A percentile compares a stretch with the other conserved stretches of the same genome.
These are phyloP conservation scores for Enteromius fasciolatus DNA, from an alignment of 2,797 vertebrate species.

Conservation along the genomic window DNA sequence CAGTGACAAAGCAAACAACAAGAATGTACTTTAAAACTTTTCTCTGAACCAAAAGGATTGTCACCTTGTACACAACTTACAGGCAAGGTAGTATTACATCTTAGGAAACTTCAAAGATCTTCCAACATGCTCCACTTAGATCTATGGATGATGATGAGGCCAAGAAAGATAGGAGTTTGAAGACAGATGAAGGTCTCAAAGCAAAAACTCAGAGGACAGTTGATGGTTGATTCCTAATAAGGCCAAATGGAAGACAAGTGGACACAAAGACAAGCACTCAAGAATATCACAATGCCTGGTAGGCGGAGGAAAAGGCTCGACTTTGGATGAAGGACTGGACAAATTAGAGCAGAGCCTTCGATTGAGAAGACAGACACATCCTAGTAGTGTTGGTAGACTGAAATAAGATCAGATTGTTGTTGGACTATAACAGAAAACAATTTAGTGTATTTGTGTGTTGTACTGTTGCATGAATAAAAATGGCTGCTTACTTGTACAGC, in stretches of 20 bases:
- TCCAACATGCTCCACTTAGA: slow-evolving; percentile 21
- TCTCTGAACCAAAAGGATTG: not conserved
- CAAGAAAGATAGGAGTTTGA: slow-evolving; percentile 4
- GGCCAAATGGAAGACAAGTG: slow-evolving; percentile 45
- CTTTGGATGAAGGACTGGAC: slow-evolving; percentile 38
- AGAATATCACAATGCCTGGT: slow-evolving; percentile 36
- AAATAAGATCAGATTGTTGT: not conserved
- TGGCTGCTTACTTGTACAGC: not conserved
- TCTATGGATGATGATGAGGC: not conserved
- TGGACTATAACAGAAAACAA: not conserved
- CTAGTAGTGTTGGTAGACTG: not conserved
- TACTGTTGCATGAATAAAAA: slow-evolving; percentile 5
- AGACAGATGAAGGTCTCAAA: slow-evolving; percentile 35
- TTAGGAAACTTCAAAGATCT: slow-evolving; percentile 1
- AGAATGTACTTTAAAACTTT: not conserved
- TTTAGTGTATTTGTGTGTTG: not conserved
- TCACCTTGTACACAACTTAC: not conserved
- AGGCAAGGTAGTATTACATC: not conserved
- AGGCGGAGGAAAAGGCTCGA: slow-evolving; percentile 24
- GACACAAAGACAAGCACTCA: slow-evolving; percentile 41
- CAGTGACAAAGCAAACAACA: not conserved
- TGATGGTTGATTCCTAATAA: slow-evolving; percentile 47
- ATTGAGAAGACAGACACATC: slow-evolving; percentile 45
- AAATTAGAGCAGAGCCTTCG: slow-evolving; percentile 51
- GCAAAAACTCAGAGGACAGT: slow-evolving; percentile 32